These are phyloP conservation scores for Heterohyrax brucei DNA, from an alignment of 2,797 vertebrate species.

Conservation along the genomic window DNA sequence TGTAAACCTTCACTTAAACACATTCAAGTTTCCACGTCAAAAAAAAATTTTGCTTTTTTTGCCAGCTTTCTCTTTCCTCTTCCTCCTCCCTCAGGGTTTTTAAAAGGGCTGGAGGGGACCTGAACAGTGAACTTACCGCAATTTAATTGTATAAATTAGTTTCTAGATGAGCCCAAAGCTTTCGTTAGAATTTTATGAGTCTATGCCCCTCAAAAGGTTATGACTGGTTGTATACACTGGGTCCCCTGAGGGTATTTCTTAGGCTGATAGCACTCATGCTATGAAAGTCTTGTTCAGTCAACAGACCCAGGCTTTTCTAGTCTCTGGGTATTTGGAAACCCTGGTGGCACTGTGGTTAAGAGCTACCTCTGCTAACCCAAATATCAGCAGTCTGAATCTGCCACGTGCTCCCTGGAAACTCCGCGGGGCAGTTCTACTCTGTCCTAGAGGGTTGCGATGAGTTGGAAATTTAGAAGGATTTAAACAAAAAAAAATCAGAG, in stretches of 20 bases:
- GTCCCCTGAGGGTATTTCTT: slow-evolving; percentile 40
- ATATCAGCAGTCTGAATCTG: no score
- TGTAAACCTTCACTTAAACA: no score
- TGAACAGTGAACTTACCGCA: background rate
- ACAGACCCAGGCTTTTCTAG: slow-evolving; percentile 13
- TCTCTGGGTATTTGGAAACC: background rate
- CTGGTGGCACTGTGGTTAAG: no score
- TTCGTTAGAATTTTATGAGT: slow-evolving; percentile 7
- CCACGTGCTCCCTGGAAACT: no score
- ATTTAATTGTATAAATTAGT: background rate
- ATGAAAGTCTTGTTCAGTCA: slow-evolving; percentile 33
- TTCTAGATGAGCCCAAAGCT: background rate
- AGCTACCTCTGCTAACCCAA: no score
- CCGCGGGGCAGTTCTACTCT: no score
- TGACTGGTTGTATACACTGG: background rate
- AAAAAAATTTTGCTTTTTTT: slow-evolving; percentile 39
- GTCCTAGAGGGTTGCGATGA: no score
- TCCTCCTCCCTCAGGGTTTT: background rate
- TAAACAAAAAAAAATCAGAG: background rate
- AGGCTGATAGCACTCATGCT: background rate
- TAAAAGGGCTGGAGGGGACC: background rate
- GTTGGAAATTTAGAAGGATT: background rate
- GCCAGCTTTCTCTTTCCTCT: slow-evolving; percentile 27
- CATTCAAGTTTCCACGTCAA: no score
- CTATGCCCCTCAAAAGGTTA: background rate